Evolutionary conservation across 2,888 invertebrate species (phyloP), one percentile per base, ranked within the genome.

Genomic region (Lomographa bimaculata): DNA sequence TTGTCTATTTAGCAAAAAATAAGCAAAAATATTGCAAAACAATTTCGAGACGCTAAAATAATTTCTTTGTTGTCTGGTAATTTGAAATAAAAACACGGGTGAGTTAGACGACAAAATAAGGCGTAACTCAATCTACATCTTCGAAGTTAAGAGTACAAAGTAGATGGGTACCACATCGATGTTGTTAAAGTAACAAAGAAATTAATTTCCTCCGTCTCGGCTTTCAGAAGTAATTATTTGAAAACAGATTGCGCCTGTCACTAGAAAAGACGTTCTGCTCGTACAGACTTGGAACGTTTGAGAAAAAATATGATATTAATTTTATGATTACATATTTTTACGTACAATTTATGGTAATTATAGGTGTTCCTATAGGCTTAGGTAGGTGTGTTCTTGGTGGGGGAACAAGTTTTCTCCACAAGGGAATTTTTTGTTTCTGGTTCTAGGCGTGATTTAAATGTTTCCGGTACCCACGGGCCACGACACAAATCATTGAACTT

Each of bases 161-260:
- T 40, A 50, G 50, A 43, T 46, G 40, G 47, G 44, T 47, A 46
- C 41, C 64, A 57, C 69, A 70, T 69, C 62, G 69, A 71, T 71
- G 69, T 68, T 67, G 67, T 71, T 69, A 60, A 63, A 73, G 71
- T 66, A 74, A 79, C 79, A 79, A 80, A 79, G 75, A 81, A 82
- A 80, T 81, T 82, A 82, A 81, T 80, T 79, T 77, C 65, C 66
- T 62, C 69, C 74, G 75, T 73, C 79, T 79, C 74, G 67, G 79
- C 79, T 81, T 79, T 83, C 79, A 76, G 65, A 72, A 80, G 79
- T 81, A 83, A 83, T 83, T 83, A 82, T 83, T 82, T 72, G 79
- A 80, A 79, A 80, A 81, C 80, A 83, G 81, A 82, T 81, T 79
- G 79, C 72, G 81, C 71, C 73, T 79, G 83, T 79, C 81, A 79